A percentile compares a stretch with the other conserved stretches of the same genome.
Evolutionary conservation across 2,113 vertebrate genomes (phyloP).

Genomic region (Ascaphus truei): DNA sequence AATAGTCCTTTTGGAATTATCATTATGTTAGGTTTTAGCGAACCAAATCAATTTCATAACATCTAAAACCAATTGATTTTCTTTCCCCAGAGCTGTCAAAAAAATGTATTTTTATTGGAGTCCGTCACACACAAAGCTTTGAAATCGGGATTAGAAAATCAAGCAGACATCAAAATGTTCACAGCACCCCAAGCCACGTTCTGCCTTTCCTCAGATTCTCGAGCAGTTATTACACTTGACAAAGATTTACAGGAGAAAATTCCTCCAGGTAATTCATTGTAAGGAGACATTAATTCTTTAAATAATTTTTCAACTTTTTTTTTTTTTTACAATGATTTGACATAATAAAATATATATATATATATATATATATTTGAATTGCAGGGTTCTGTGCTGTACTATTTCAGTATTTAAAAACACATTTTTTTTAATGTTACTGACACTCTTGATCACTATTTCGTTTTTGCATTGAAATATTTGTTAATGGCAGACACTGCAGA

Average conservation of each 20-base stretch:
- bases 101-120: constrained; percentile 37
- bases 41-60: constrained; percentile 47
- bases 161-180: constrained; percentile 44
- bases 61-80: constrained; percentile 37
- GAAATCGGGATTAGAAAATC: constrained; percentile 45
- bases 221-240: constrained; percentile 49
- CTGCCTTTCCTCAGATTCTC: constrained; percentile 38
- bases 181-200: constrained; percentile 41
- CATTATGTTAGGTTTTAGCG: constrained; percentile 35
- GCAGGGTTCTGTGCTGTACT: too few species aligned
- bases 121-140: constrained; percentile 38
- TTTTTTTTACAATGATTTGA: too few species aligned
- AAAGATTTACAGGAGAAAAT: constrained; percentile 48
- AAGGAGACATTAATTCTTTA: constrained; percentile 45
- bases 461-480: too few species aligned
- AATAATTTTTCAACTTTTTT: neutral
- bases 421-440: too few species aligned
- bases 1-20: constrained; percentile 37
- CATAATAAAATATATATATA: too few species aligned
- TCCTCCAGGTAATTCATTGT: constrained; percentile 45
- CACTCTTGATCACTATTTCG: too few species aligned
- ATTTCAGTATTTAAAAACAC: too few species aligned
- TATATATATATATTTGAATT: too few species aligned
- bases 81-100: constrained; percentile 25
- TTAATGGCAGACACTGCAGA: too few species aligned